phyloP scores from a whole-genome alignment of 1,140 invertebrate genomes.

The Cyphomyrmex costatus region DNA sequence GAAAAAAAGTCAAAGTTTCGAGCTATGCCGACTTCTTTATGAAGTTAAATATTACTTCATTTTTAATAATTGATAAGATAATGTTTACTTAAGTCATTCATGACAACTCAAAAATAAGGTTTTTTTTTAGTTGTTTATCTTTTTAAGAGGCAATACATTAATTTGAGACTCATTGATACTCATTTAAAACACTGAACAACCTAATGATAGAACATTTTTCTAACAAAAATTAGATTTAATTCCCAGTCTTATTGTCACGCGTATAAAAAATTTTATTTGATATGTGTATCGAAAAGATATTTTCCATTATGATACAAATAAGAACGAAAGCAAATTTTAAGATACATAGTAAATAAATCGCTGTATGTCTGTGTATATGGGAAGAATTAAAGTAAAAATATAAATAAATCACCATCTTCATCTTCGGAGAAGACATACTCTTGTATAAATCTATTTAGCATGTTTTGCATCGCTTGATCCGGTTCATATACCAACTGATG shows the following conservation, averaged over 20 bases:
- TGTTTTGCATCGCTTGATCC: slow-evolving; percentile 92
- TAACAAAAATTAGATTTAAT: neutral
- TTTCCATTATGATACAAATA: neutral
- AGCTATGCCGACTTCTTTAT: too few relatives aligned
- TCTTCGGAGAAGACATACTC: slow-evolving; percentile 97
- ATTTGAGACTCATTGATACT: too few relatives aligned
- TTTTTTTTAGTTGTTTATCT: too few relatives aligned
- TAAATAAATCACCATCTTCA: slow-evolving; percentile 89
- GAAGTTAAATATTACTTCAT: too few relatives aligned
- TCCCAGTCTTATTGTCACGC: neutral
- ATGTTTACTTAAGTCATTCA: too few relatives aligned
- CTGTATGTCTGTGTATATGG: neutral
- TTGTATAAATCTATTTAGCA: slow-evolving; percentile 97
- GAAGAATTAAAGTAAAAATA: neutral
- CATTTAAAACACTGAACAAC: neutral
- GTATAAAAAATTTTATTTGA: neutral
- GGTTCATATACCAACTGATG: slow-evolving; percentile 94
- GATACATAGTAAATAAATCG: neutral
- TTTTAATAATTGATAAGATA: too few relatives aligned
- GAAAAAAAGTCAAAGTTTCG: too few relatives aligned
- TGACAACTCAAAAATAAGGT: too few relatives aligned
- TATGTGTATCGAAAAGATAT: neutral
- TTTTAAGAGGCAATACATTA: too few relatives aligned
- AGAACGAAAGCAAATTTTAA: neutral
- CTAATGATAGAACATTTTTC: neutral